Evolutionary conservation across 2,797 vertebrate genomes (phyloP), one percentile per base, ranked within the genome.

Genomic region (Capromys pilorides): DNA sequence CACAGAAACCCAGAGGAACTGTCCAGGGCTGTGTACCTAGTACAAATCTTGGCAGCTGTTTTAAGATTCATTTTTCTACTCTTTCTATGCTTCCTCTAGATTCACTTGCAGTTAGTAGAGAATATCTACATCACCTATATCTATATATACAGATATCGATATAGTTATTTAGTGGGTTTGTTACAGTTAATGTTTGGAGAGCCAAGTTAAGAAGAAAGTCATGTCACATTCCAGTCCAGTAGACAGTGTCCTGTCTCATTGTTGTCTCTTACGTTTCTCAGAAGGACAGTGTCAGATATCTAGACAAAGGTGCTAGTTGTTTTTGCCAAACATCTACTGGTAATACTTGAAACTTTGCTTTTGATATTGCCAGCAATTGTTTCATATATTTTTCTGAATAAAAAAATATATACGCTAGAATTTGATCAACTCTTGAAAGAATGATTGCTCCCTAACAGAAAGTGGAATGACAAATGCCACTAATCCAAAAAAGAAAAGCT

Each of bases 171-270:
- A 69, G 62, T 9, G 45, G 31, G 5, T 36, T 33, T 84, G 14
- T 41, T 94, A 21, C 19, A 54, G 11, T 78, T 62, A 88, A 88
- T 81, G 45, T 39, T 26, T 67, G 24, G 3, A 81, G 86, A 92
- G n/a, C 7, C 16, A 85, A 94, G 62, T 92, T 79, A 94, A 94
- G 31, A 80, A n/a, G 39, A 33, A 85, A 89, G 26, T 71, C 18
- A 6, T 71, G 28, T 62, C 22, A 39, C 26, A 45, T 24, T 89
- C 59, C 75, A 66, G 6, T 71, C 18, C 78, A 12, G 22, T 49
- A 75, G n/a, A 75, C 39, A 73, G 6, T 1, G 6, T 80, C 1
- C 69, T 31, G 69, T 81, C 13, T 86, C 19, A 28, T 0, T n/a
- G 1, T 36, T 86, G 5, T 93, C 41, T 85, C 41, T 36, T 61